Evolutionary conservation across 2,797 vertebrate species (phyloP).

Genomic region (Gymnocypris eckloni): DNA sequence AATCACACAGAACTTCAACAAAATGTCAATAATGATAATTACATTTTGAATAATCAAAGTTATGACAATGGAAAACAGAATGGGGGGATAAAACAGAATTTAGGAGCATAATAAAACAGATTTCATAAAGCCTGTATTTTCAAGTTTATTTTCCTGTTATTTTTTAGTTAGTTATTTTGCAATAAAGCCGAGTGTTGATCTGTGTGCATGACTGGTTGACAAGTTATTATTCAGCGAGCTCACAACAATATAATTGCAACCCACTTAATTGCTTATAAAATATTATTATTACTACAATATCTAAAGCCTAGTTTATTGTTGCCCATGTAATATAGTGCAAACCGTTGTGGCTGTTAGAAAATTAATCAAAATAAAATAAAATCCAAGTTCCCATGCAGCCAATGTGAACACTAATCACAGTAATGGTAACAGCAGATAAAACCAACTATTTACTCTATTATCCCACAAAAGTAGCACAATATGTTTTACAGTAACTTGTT

Average conservation of each 20-base stretch:
- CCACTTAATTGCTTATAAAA: neutral
- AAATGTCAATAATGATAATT: neutral
- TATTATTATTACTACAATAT: conserved; percentile 1
- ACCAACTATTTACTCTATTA: neutral
- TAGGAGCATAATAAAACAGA: too few species aligned
- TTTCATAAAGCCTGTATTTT: neutral
- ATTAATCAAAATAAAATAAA: conserved; percentile 14
- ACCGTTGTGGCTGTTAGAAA: neutral
- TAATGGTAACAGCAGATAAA: neutral
- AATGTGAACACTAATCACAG: neutral
- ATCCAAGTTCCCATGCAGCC: neutral
- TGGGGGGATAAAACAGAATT: too few species aligned
- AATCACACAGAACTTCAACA: neutral
- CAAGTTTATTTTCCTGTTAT: neutral
- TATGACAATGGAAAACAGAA: too few species aligned
- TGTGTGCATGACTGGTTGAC: neutral
- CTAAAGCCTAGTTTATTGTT: neutral
- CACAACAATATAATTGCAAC: conserved; percentile 4
- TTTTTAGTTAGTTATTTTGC: neutral
- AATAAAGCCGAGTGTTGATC: neutral
- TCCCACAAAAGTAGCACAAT: neutral
- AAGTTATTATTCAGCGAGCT: neutral
- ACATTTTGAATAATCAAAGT: too few species aligned
- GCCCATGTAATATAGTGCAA: neutral
- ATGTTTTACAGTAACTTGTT: conserved; percentile 3